Conservation (phyloP, 2,888 invertebrate genomes). For the Drosophila quasianomalipes region DNA sequence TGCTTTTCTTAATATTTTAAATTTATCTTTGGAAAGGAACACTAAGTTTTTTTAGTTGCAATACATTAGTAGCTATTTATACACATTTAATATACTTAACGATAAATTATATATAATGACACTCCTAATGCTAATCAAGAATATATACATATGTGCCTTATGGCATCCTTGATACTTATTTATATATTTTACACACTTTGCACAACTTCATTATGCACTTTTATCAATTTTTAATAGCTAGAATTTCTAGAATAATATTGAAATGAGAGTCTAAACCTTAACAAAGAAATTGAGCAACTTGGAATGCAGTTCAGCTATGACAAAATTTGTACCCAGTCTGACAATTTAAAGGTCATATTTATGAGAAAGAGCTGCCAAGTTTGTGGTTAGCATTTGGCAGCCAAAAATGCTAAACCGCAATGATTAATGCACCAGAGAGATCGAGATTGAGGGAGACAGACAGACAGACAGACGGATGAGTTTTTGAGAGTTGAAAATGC, state of each 20-base stretch:
- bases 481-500: slow-evolving; percentile 1
- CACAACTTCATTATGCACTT: neutral
- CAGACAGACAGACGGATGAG: neutral
- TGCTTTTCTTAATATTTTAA: neutral
- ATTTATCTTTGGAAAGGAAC: too few species aligned
- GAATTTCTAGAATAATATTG: neutral
- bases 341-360: neutral
- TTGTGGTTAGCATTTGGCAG: neutral
- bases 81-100: too few species aligned
- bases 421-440: slow-evolving; percentile 9
- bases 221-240: neutral
- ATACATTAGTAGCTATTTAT: too few species aligned
- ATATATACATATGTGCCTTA: neutral
- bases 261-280: neutral
- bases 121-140: neutral
- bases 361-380: neutral
- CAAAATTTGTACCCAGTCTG: neutral
- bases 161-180: neutral
- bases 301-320: neutral
- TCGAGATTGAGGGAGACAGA: neutral
- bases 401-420: slow-evolving; percentile 11
- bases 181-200: neutral
- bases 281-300: neutral
- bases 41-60: too few species aligned
- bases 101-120: too few species aligned